Conservation (phyloP, 2,888 invertebrate species). For the Caenorhabditis auriculariae region DNA sequence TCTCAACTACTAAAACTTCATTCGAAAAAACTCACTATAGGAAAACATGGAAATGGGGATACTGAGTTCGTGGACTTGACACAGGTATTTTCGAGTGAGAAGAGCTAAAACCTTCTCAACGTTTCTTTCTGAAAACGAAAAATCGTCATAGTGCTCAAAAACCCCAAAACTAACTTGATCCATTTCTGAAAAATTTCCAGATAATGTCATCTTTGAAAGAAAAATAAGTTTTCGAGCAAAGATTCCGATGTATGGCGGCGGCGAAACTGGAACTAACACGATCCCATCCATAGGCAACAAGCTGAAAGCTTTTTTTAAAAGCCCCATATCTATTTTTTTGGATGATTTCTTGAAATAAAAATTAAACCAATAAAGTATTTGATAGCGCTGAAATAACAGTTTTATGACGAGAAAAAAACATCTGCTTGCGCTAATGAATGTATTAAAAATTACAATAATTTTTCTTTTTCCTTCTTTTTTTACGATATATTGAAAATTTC, state of each 20-base stretch:
- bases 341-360: too few relatives aligned
- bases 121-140: conserved; percentile 17
- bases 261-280: conserved; percentile 19
- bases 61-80: conserved; percentile 20
- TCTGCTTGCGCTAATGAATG: not conserved
- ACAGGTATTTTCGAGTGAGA: conserved; percentile 24
- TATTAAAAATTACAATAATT: not conserved
- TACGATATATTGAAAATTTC: not conserved
- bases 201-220: conserved; percentile 27
- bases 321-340: not conserved
- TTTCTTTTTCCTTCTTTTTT: not conserved
- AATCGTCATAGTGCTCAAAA: too few relatives aligned
- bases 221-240: conserved; percentile 16
- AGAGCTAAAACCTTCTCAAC: conserved; percentile 23
- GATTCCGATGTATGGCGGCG: conserved; percentile 8
- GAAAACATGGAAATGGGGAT: conserved; percentile 24
- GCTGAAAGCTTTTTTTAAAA: conserved; percentile 9
- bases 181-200: conserved; percentile 17
- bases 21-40: conserved; percentile 12
- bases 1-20: not conserved
- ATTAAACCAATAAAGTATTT: too few relatives aligned
- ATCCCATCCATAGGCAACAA: conserved; percentile 35
- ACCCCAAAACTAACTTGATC: not conserved
- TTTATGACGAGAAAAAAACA: not conserved
- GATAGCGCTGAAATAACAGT: too few relatives aligned